Percentiles rank a stretch among this genome's conserved stretches.
phyloP scores from a whole-genome alignment of 2,888 invertebrate genomes.

The Caenorhabditis sp. region DNA sequence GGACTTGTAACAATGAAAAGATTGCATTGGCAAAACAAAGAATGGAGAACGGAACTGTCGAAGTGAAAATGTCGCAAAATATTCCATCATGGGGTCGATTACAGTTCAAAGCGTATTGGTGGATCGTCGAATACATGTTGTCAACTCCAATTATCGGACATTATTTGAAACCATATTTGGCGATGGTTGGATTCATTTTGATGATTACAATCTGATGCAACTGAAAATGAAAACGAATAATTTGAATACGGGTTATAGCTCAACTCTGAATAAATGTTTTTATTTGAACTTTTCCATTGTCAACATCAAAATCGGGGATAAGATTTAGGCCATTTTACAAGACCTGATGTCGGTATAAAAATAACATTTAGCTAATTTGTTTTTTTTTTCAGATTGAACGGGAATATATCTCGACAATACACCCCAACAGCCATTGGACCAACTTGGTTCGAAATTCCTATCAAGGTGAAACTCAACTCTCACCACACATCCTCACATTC shows the following conservation, averaged over 20 bases:
- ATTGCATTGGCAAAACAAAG: constrained; percentile 56
- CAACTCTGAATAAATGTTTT: not conserved
- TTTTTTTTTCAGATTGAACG: too few relatives aligned
- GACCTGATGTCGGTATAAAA: too few relatives aligned
- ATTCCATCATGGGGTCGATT: constrained; percentile 58
- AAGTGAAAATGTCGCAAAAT: constrained; percentile 50
- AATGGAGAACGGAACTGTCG: constrained; percentile 66
- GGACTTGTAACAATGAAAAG: constrained; percentile 60
- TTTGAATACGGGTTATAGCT: not conserved
- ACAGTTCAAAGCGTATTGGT: constrained; percentile 68
- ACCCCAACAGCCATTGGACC: constrained; percentile 19
- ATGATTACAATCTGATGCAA: constrained; percentile 65
- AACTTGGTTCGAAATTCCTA: constrained; percentile 20
- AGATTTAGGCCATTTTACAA: too few relatives aligned
- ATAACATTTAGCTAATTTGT: too few relatives aligned
- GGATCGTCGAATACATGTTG: constrained; percentile 65
- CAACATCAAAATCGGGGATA: not conserved
- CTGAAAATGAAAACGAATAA: not conserved
- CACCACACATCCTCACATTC: too few relatives aligned
- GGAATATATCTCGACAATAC: constrained; percentile 24
- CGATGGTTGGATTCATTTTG: constrained; percentile 67
- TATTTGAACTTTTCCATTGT: not conserved
- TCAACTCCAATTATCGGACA: constrained; percentile 66
- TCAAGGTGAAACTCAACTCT: constrained; percentile 18
- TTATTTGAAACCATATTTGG: constrained; percentile 66